phyloP scores from a whole-genome alignment of 53 echinoderm and acorn worm genomes.

The Zoroaster sp. region DNA sequence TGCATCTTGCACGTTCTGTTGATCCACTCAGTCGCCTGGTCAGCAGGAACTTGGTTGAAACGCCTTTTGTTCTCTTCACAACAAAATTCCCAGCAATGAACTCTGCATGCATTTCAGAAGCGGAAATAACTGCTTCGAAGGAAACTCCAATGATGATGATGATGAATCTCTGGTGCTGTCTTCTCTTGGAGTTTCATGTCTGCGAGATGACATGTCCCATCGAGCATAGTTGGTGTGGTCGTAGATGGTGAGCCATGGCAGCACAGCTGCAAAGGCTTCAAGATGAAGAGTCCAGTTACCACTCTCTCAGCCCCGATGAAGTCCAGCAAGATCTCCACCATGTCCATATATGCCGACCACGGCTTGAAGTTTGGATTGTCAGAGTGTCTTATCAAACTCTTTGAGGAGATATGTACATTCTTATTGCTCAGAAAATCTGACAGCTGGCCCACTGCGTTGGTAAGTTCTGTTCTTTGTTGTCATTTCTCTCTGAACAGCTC shows the following conservation, averaged over 20 bases:
- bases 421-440: background rate
- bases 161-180: constrained; percentile 13
- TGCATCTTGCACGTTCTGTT: too few species aligned
- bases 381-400: background rate
- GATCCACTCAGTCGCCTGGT: too few species aligned
- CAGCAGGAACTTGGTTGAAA: constrained; percentile 18
- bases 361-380: background rate
- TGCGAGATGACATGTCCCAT: constrained; percentile 15
- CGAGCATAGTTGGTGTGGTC: too few species aligned
- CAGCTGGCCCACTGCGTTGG: too few species aligned
- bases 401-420: background rate
- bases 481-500: background rate
- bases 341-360: background rate
- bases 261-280: constrained; percentile 19
- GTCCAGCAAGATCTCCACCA: constrained; percentile 10
- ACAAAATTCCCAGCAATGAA: constrained; percentile 22
- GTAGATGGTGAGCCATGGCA: too few species aligned
- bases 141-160: too few species aligned
- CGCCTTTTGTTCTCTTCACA: background rate
- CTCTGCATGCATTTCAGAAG: background rate
- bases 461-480: background rate
- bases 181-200: constrained; percentile 13
- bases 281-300: constrained; percentile 35
- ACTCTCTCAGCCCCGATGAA: too few species aligned
- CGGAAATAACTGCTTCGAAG: too few species aligned